Base-by-base conservation (phyloP, 2,113 vertebrate species). In the Corydoras sp. region DNA sequence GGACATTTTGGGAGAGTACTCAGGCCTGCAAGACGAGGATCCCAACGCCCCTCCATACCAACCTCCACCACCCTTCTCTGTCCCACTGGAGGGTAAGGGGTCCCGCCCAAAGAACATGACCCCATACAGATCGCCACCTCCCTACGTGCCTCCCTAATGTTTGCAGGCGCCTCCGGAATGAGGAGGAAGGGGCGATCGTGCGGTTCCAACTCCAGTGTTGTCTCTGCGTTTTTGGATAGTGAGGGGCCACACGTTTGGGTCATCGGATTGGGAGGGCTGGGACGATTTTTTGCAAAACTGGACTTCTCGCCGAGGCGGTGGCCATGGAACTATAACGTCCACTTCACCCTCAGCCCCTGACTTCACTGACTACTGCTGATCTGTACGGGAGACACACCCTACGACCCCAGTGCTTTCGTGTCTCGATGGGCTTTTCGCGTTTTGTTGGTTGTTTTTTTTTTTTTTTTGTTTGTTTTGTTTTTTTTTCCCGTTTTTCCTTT, bases 71-170 rank as follows among this genome's bases (percentile, higher is more conserved):
- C 97, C 97, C 62, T 98, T 99, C 87, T 93, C 94, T 0, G 84
- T 91, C n/a, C 94, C 95, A 76, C 92, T 95, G 94, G 97, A 98
- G 83, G 95, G 95, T 74, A 98, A 97, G 82, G 95, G 97, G 71
- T 97, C 95, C 64, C 97, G 97, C 75, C 96, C 97, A 77, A 99
- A 98, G 91, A 99, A 98, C 93, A 99, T 98, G 95, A 98, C 97
- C 85, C 95, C 97, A 0, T 99, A 99, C 91, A 93, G 96, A 91
- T 98, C 96, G 12, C 97, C 97, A n/a, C 97, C 97, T 0, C 96
- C 97, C 61, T 99, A 99, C 0, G 97, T 98, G 5, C 96, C 97
- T 7, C 97, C 96, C 89, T 99, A 99, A 96, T 86, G 83, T 81
- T 81, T 48, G 63, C 54, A 30, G 6, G 61, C 6, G 58, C 78